Evolutionary conservation across 1,140 invertebrate genomes (phyloP), one percentile per base, ranked within the genome.

Genomic region (Dufourea novaeangliae): DNA sequence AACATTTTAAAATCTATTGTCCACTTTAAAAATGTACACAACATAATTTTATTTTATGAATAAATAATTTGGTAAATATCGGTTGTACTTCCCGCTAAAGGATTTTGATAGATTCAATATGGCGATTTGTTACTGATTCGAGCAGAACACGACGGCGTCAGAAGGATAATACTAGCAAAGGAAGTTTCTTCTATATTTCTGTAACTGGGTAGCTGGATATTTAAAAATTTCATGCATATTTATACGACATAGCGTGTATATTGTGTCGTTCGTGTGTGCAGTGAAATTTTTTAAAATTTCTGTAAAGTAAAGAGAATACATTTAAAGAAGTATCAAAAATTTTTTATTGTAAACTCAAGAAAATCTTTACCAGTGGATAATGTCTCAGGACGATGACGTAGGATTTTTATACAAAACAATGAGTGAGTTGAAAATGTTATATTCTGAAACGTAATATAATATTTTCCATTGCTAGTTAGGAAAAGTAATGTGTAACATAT

Each of bases 321-420:
- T 56, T 54, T 22, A 27, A 22, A n/a, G 14, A 46, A 50, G 22
- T n/a, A 63, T 44, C 34, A 22, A 37, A n/a, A 5, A 11, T 46
- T 34, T 54, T 62, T 20, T 54, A 27, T 29, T n/a, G 29, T 50
- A 46, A n/a, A 22, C 44, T 50, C 46, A 56, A 75, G 44, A 69
- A 41, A 63, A 52, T 39, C 12, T 32, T 11, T 29, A 22, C 27
- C 11, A 20, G 29, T 29, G 27, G 75, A 83, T 75, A 84, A 92
- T 93, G 92, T 92, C 91, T 66, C 92, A 92, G 70, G 92, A 92
- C 46, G 92, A 93, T 69, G 91, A 92, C 83, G 92, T 93, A 27
- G 91, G 91, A 68, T 93, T 93, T 88, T 88, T 93, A 57, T 92
- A 91, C 70, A 93, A 93, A 89, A 93, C 92, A 50, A 93, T 93